A percentile compares a stretch with the other conserved stretches of the same genome.
Conservation (phyloP, 2,888 invertebrate genomes). For the Dermolepida albohirtum region DNA sequence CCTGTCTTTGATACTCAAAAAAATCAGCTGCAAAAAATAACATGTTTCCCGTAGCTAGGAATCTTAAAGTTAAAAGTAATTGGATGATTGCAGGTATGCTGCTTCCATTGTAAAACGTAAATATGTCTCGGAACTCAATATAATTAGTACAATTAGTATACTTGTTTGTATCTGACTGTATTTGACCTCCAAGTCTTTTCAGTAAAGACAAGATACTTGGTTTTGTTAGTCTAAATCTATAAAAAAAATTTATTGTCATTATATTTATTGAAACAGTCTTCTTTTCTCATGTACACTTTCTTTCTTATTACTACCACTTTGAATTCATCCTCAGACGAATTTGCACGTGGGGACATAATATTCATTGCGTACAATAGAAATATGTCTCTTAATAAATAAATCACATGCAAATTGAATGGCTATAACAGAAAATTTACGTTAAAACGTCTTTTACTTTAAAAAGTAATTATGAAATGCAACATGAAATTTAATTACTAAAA, state of each 20-base stretch:
- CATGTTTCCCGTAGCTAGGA: constrained; percentile 43
- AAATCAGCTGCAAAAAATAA: constrained; percentile 44
- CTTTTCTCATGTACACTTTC: background rate
- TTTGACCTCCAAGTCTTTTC: background rate
- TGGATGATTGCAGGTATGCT: background rate
- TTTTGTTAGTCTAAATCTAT: constrained; percentile 16
- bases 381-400: too few species aligned
- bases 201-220: background rate
- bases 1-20: constrained; percentile 43
- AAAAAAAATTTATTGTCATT: background rate
- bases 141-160: background rate
- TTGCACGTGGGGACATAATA: background rate
- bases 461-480: too few species aligned
- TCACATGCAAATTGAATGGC: too few species aligned
- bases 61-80: constrained; percentile 40
- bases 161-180: constrained; percentile 1
- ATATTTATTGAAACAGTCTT: constrained; percentile 17
- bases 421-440: too few species aligned
- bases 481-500: too few species aligned
- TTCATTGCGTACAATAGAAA: too few species aligned
- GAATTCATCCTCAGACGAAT: constrained; percentile 4
- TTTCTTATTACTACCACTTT: background rate
- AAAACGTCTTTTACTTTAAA: too few species aligned
- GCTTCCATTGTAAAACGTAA: background rate
- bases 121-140: background rate